Evolutionary conservation across 2,888 invertebrate genomes (phyloP).

Genomic region (Brachypterus glaber): DNA sequence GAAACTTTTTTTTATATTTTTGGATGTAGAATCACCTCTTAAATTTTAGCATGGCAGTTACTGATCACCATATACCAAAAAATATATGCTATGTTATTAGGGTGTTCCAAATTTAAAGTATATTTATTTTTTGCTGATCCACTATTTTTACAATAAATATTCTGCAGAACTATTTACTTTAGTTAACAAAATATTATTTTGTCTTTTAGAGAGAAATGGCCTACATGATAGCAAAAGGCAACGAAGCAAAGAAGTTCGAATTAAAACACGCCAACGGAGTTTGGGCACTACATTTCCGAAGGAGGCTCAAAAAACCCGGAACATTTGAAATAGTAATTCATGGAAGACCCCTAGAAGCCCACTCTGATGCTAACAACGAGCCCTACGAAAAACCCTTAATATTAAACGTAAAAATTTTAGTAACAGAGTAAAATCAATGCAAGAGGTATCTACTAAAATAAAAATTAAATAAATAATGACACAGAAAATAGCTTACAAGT

Average conservation of each 20-base stretch:
- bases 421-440: constrained; percentile 41
- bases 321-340: constrained; percentile 49
- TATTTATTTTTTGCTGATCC: no score
- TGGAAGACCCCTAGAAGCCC: constrained; percentile 37
- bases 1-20: no score
- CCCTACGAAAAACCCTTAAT: constrained; percentile 48
- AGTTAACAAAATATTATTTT: constrained; percentile 6
- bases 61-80: no score
- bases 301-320: constrained; percentile 45
- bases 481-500: no score
- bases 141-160: no score
- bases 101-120: no score
- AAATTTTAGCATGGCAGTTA: no score
- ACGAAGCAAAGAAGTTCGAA: constrained; percentile 49
- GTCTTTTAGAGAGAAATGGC: constrained; percentile 46
- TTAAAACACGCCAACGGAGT: constrained; percentile 49
- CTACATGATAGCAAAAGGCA: constrained; percentile 49
- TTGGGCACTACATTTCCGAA: constrained; percentile 51
- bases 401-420: constrained; percentile 44
- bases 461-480: no score
- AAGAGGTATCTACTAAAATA: no score
- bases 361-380: constrained; percentile 32
- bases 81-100: no score
- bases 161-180: no score
- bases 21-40: no score